A percentile compares a stretch with the other conserved stretches of the same genome.
These are phyloP conservation scores for Euphonia xanthogaster DNA, from an alignment of 2,797 vertebrate species.

Conservation along the genomic window DNA sequence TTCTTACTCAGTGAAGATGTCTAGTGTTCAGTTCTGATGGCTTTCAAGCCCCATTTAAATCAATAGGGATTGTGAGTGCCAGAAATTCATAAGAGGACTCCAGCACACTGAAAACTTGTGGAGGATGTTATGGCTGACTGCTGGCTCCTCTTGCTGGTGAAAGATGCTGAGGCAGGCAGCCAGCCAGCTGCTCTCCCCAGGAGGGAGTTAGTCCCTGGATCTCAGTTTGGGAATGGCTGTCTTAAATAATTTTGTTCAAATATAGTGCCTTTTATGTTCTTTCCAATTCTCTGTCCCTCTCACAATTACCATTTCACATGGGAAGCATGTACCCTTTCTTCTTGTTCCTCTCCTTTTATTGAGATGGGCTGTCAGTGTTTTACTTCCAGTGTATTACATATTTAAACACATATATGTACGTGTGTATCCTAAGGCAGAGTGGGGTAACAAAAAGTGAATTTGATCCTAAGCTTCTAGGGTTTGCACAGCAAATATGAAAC, in stretches of 20 bases:
- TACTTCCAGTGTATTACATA: not conserved
- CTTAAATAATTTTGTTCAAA: constrained; percentile 61
- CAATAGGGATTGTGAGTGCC: not conserved
- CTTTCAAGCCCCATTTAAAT: constrained; percentile 6
- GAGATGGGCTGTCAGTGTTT: not conserved
- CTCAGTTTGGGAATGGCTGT: constrained; percentile 58
- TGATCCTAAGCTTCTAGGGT: not conserved
- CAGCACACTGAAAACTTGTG: not conserved
- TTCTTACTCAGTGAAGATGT: not conserved
- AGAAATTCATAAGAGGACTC: not conserved
- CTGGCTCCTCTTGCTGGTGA: constrained; percentile 52
- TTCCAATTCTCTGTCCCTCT: constrained; percentile 41
- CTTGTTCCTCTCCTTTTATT: not conserved
- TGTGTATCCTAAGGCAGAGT: not conserved
- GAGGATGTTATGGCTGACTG: constrained; percentile 39
- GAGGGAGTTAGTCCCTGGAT: constrained; percentile 52
- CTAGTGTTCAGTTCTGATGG: not conserved
- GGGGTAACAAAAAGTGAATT: not conserved
- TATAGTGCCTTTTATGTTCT: constrained; percentile 58
- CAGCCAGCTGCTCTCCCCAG: constrained; percentile 61
- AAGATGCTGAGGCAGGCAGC: constrained; percentile 49
- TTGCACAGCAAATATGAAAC: not conserved
- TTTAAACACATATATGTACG: rapidly evolving
- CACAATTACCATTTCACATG: constrained; percentile 5
- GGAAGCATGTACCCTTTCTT: constrained; percentile 39